These are phyloP conservation scores for Tangara arthus DNA, from an alignment of 2,797 vertebrate species.

Conservation along the genomic window DNA sequence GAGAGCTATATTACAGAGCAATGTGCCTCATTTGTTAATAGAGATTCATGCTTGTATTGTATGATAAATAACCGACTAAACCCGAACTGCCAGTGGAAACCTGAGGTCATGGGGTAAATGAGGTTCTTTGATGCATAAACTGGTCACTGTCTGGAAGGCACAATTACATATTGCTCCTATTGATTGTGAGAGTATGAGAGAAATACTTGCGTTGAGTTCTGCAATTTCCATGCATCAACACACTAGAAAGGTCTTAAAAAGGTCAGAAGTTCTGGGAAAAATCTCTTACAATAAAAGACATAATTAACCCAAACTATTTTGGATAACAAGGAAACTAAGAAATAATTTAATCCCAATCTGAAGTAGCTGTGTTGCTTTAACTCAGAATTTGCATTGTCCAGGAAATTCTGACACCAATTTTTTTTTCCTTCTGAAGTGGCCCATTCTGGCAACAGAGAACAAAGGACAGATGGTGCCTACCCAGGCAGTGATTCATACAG, in stretches of 20 bases:
- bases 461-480: constrained; percentile 59
- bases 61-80: neutral
- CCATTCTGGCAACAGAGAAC: constrained; percentile 47
- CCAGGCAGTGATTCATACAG: constrained; percentile 33
- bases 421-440: neutral
- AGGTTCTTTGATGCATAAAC: neutral
- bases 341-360: neutral
- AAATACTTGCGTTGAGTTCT: neutral
- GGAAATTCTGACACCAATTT: neutral
- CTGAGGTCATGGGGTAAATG: neutral
- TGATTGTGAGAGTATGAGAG: neutral
- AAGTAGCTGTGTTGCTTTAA: neutral
- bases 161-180: neutral
- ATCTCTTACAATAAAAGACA: neutral
- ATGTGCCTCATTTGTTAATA: neutral
- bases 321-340: neutral
- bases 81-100: neutral
- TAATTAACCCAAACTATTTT: neutral
- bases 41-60: neutral
- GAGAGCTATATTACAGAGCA: neutral
- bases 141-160: neutral
- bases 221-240: neutral
- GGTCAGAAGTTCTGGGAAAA: neutral
- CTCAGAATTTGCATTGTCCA: neutral
- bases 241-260: neutral